These are phyloP conservation scores for Psettodes erumei DNA, from an alignment of 2,113 vertebrate genomes.

Conservation along the genomic window DNA sequence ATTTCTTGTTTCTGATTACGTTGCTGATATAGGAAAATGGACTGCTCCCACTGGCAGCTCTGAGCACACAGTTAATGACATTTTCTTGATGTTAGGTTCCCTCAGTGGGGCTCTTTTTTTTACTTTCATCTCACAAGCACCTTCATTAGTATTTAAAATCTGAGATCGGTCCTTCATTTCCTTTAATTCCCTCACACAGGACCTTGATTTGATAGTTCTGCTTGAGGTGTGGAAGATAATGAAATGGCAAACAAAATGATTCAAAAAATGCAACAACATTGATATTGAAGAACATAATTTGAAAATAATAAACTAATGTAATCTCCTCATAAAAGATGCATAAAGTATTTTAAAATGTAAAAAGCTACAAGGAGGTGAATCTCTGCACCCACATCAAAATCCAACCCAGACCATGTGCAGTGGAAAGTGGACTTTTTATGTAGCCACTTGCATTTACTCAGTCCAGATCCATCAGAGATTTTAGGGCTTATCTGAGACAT, in stretches of 20 bases:
- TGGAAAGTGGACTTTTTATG: conserved; percentile 25
- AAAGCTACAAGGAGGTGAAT: too few species aligned
- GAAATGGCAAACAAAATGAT: background rate
- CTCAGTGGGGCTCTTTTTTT: background rate
- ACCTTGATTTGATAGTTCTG: background rate
- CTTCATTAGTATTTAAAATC: background rate
- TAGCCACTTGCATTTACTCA: conserved; percentile 24
- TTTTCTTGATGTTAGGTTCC: background rate
- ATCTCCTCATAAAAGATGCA: too few species aligned
- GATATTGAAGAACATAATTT: background rate
- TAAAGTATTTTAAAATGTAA: too few species aligned
- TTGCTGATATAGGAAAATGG: background rate
- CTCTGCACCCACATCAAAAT: too few species aligned
- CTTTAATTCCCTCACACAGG: background rate
- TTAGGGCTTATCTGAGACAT: conserved; percentile 50
- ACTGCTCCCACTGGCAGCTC: background rate
- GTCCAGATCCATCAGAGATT: conserved; percentile 36
- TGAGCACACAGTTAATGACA: background rate
- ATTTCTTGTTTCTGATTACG: too few species aligned
- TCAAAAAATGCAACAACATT: background rate
- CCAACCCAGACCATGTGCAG: conserved; percentile 2
- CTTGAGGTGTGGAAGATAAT: background rate
- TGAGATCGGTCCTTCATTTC: background rate
- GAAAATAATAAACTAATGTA: background rate
- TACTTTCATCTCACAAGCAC: background rate